Conservation (phyloP, 2,113 vertebrate genomes). For the Sinocyclocheilus anshuiensis region DNA sequence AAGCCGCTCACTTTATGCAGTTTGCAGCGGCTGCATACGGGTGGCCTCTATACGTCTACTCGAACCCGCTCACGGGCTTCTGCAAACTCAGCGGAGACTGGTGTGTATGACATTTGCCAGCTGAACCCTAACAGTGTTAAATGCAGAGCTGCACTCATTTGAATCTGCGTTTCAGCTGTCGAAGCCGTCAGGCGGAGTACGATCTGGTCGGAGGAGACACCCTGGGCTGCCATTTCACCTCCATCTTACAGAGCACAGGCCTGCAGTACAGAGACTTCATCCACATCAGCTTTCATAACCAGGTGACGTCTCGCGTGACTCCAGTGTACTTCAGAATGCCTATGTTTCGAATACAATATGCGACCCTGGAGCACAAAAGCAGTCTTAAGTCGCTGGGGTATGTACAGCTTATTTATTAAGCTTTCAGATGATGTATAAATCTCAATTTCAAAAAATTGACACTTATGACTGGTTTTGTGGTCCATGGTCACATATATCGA, state of each 20-base stretch:
- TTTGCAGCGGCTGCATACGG: constrained; percentile 94
- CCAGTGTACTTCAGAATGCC: background rate
- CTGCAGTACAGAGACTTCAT: constrained; percentile 96
- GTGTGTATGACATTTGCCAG: constrained; percentile 69
- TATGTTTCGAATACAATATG: too few relatives aligned
- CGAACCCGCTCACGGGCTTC: constrained; percentile 83
- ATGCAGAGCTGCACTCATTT: background rate
- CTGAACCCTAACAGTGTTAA: background rate
- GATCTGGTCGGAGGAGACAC: constrained; percentile 85
- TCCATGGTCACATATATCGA: background rate
- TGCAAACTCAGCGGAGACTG: constrained; percentile 89
- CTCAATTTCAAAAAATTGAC: too few relatives aligned
- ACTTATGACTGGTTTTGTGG: too few relatives aligned
- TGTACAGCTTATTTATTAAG: too few relatives aligned
- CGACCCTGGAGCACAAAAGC: too few relatives aligned
- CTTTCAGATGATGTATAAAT: too few relatives aligned
- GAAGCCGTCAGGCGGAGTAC: constrained; percentile 72
- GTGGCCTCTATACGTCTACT: constrained; percentile 92
- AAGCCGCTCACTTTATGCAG: constrained; percentile 87
- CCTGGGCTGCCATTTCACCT: constrained; percentile 86
- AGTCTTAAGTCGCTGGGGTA: too few relatives aligned
- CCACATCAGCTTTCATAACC: constrained; percentile 93
- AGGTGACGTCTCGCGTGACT: constrained; percentile 71
- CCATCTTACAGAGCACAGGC: constrained; percentile 88
- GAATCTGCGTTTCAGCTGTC: constrained; percentile 74